Conservation (phyloP, 2,797 vertebrate species). For the Lacerta bilineata region DNA sequence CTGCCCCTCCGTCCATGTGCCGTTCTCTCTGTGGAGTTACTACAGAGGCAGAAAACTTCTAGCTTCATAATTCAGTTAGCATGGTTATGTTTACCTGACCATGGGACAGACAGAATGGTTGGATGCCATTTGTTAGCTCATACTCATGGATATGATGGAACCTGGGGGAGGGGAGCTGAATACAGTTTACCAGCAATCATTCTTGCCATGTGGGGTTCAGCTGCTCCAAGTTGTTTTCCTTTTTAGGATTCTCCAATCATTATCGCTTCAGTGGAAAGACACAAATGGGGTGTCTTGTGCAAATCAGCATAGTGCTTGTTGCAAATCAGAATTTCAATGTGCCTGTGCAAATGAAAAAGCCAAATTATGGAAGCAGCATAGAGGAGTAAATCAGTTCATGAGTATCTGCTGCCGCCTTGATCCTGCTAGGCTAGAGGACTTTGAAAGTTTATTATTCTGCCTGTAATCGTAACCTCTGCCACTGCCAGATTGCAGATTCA, state of each 20-base stretch:
- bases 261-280: constrained; percentile 48
- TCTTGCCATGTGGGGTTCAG: not conserved
- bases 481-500: constrained; percentile 1
- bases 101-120: not conserved
- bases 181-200: not conserved
- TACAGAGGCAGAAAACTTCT: not conserved
- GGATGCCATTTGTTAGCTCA: not conserved
- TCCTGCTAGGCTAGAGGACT: constrained; percentile 22
- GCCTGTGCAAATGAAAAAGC: constrained; percentile 55
- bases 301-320: constrained; percentile 45
- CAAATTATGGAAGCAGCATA: constrained; percentile 49
- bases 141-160: not conserved
- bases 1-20: not conserved
- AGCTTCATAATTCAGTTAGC: not conserved
- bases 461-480: constrained; percentile 18
- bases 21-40: not conserved
- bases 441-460: constrained; percentile 38
- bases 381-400: constrained; percentile 27
- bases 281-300: constrained; percentile 37
- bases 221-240: constrained; percentile 4
- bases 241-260: constrained; percentile 39
- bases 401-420: constrained; percentile 48
- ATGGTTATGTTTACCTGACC: not conserved
- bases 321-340: constrained; percentile 54
- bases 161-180: not conserved